phyloP scores from a whole-genome alignment of 2,888 invertebrate species.

The Ennomos fuscantarius region DNA sequence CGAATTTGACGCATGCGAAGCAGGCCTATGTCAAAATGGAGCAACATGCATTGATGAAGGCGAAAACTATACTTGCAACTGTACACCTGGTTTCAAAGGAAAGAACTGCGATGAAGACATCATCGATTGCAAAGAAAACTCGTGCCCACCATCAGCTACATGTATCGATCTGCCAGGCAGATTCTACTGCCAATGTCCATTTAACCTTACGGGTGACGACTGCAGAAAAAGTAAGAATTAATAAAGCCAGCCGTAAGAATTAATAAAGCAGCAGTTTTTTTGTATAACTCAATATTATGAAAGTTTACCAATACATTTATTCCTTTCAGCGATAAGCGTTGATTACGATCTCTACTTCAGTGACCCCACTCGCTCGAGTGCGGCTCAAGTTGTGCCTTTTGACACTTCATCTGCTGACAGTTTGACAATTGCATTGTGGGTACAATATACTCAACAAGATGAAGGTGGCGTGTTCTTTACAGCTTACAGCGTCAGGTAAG shows the following conservation, averaged over 20 bases:
- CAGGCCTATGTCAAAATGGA: conserved; percentile 96
- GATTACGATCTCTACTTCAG: conserved; percentile 99
- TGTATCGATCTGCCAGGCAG: conserved; percentile 96
- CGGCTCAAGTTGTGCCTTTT: conserved; percentile 97
- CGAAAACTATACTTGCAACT: conserved; percentile 93
- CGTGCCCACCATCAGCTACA: conserved; percentile 96
- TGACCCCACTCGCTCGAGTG: conserved; percentile 95
- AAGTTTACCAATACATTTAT: not conserved
- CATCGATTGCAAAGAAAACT: conserved; percentile 95
- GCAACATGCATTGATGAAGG: conserved; percentile 96
- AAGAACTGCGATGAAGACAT: conserved; percentile 96
- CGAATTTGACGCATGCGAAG: conserved; percentile 96
- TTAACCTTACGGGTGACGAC: conserved; percentile 97
- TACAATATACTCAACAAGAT: conserved; percentile 96
- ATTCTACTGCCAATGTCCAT: conserved; percentile 98
- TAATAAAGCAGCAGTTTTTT: not conserved
- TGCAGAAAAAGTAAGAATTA: conserved; percentile 94
- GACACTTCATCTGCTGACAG: conserved; percentile 90
- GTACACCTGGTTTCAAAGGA: conserved; percentile 92
- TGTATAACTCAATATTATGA: not conserved
- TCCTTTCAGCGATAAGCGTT: conserved; percentile 95
- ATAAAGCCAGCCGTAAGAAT: conserved; percentile 12
- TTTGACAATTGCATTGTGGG: conserved; percentile 97
- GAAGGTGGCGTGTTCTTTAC: conserved; percentile 98
- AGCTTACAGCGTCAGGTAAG: conserved; percentile 93